phyloP scores from a whole-genome alignment of 2,888 invertebrate species.

The Eurytoma adleriae region DNA sequence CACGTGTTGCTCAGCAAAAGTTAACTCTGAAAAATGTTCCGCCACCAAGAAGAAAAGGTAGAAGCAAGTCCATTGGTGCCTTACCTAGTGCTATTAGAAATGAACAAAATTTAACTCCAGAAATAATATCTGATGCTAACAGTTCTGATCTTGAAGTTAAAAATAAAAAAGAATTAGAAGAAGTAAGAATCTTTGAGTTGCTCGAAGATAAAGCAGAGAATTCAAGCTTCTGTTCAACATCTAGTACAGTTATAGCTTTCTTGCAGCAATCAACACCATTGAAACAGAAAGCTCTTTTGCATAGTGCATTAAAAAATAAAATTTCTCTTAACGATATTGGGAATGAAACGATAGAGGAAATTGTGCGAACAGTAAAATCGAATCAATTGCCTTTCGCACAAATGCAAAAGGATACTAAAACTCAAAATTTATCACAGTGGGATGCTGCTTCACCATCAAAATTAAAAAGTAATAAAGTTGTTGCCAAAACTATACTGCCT shows the following conservation, averaged over 20 bases:
- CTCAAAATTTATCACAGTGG: constrained; percentile 42
- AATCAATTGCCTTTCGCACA: constrained; percentile 48
- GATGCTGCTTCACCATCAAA: constrained; percentile 36
- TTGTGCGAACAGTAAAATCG: constrained; percentile 57
- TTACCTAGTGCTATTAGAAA: constrained; percentile 16
- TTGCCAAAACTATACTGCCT: constrained; percentile 49
- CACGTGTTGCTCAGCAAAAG: constrained; percentile 59
- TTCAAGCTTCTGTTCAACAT: constrained; percentile 85
- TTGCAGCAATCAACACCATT: constrained; percentile 75
- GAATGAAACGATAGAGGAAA: constrained; percentile 58
- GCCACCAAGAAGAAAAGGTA: constrained; percentile 61
- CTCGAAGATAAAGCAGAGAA: constrained; percentile 85
- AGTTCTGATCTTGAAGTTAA: constrained; percentile 69
- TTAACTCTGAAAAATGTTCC: constrained; percentile 65
- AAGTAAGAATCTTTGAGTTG: constrained; percentile 86
- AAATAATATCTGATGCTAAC: constrained; percentile 60
- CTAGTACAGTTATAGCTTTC: constrained; percentile 80
- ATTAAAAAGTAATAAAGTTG: constrained; percentile 43
- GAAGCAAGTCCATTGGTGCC: constrained; percentile 60
- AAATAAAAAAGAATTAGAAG: constrained; percentile 78
- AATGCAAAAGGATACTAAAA: constrained; percentile 5
- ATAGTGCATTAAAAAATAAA: constrained; percentile 53
- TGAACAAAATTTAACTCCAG: constrained; percentile 18
- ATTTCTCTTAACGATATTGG: constrained; percentile 47
- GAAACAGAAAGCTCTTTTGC: constrained; percentile 60